Percentiles rank a stretch among this genome's conserved stretches.
Evolutionary conservation across 2,888 invertebrate species (phyloP).

Genomic region (Volucella bombylans): DNA sequence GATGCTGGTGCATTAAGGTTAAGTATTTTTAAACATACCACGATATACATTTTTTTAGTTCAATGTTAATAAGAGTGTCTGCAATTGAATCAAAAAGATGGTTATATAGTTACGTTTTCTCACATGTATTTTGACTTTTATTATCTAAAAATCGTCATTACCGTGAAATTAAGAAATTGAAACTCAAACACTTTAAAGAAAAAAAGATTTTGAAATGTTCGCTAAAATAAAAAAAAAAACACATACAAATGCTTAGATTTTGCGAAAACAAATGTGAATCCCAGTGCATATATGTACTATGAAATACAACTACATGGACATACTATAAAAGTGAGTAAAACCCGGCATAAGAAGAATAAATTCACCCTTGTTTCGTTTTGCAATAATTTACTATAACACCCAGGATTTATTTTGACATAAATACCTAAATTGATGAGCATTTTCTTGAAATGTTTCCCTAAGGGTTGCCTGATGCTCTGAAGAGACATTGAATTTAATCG

Average conservation of each 20-base stretch:
- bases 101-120: too few relatives aligned
- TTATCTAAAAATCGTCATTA: too few relatives aligned
- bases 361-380: slow-evolving; percentile 17
- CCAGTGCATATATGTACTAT: slow-evolving; percentile 3
- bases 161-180: not conserved
- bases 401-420: slow-evolving; percentile 51
- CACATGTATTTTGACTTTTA: too few relatives aligned
- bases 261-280: slow-evolving; percentile 22
- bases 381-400: slow-evolving; percentile 49
- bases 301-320: slow-evolving; percentile 1
- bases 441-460: slow-evolving; percentile 13
- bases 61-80: too few relatives aligned
- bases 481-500: slow-evolving; percentile 39
- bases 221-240: not conserved
- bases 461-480: slow-evolving; percentile 3
- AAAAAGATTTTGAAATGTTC: not conserved
- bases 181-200: not conserved
- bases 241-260: not conserved
- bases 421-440: slow-evolving; percentile 58
- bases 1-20: too few relatives aligned
- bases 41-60: too few relatives aligned
- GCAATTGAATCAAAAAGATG: too few relatives aligned
- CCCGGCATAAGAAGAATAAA: slow-evolving; percentile 11
- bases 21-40: too few relatives aligned
- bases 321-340: not conserved